Evolutionary conservation across 2,888 invertebrate species (phyloP).

Genomic region (Eilema caniola): DNA sequence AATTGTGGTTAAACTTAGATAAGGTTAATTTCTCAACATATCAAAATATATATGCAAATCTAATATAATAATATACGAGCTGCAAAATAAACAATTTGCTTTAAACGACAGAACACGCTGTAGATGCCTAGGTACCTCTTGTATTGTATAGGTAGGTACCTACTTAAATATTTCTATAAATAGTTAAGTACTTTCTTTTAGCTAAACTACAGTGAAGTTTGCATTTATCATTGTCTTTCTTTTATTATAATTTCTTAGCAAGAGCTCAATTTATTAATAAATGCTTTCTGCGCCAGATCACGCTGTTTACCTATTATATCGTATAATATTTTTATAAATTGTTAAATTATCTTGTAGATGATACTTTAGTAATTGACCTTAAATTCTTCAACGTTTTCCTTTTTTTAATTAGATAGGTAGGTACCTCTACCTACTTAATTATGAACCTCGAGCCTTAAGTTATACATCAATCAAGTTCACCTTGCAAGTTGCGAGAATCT

Average conservation of each 20-base stretch:
- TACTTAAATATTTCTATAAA: not conserved
- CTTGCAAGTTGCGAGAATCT: constrained; percentile 35
- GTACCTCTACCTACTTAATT: not conserved
- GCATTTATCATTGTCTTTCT: not conserved
- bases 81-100: not conserved
- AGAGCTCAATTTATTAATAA: too few species aligned
- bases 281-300: too few species aligned
- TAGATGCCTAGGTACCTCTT: not conserved
- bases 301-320: too few species aligned
- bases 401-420: not conserved
- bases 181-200: not conserved
- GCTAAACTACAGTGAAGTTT: not conserved
- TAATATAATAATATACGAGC: not conserved
- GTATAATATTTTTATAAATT: too few species aligned
- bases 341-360: too few species aligned
- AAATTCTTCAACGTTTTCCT: too few species aligned
- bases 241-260: not conserved
- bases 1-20: not conserved
- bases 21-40: not conserved
- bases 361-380: too few species aligned
- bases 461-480: constrained; percentile 45
- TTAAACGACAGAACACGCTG: not conserved
- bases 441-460: constrained; percentile 24
- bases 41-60: not conserved
- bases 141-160: not conserved